Base-by-base conservation (phyloP, 2,797 vertebrate genomes). In the Apogon talboti region DNA sequence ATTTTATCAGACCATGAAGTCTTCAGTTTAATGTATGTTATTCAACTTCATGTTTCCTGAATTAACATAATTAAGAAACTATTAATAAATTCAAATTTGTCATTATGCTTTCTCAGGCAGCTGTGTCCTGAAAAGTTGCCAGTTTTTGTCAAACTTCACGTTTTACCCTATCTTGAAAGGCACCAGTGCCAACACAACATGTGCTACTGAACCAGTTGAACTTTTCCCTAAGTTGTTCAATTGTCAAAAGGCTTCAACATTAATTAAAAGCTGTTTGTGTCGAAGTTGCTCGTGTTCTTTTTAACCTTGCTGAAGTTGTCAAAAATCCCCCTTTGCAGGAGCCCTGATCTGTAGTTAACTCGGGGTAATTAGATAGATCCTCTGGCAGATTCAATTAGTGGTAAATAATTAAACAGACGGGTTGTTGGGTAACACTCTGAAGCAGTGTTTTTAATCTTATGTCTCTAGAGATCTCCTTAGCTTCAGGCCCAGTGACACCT, bases 361-460 rank as follows among this genome's bases (percentile, higher is more conserved):
- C n/a, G 0, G 5, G 47, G 37, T 76, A 66, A 84, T 78, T 42
- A 41, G 43, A 11, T 35, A 7, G 37, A 41, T 69, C 49, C 48
- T 66, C 11, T 4, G 47, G 60, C 57, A 7, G 24, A 15, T 40
- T 66, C 10, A 40, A 28, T 63, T 68, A 60, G 56, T 7, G 10
- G 40, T 60, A 61, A 66, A 77, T 74, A 66, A 66, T 82, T 54
- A 54, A 75, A 38, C 35, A 24, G 28, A 60, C 59, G 16, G 48
- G 50, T 53, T 40, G 43, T 48, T n/a, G 28, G 62, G 64, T 60
- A 18, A 24, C 38, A n/a, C 59, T 59, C 3, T 37, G 24, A 52
- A 60, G 24, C 12, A 28, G 21, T 51, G 71, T 59, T 11, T 78
- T 37, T 60, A 48, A 74, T 76, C 50, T 53, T 38, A 43, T 51